These are phyloP conservation scores for Poicephalus gulielmi DNA, from an alignment of 2,113 vertebrate species.

Conservation along the genomic window DNA sequence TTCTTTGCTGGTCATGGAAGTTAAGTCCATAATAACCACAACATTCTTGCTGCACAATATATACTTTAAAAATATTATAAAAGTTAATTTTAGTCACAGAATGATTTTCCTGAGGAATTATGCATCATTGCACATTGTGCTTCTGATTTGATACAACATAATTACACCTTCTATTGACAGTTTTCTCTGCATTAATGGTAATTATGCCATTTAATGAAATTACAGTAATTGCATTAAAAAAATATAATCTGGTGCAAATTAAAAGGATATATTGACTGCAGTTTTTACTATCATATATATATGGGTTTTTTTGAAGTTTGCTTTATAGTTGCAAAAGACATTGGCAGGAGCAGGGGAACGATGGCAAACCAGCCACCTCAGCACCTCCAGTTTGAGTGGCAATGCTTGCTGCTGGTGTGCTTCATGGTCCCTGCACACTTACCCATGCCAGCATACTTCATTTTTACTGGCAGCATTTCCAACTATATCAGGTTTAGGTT, in stretches of 20 bases:
- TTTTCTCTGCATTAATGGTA: constrained; percentile 77
- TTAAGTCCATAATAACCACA: background rate
- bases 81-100: constrained; percentile 64
- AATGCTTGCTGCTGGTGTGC: background rate
- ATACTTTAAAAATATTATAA: constrained; percentile 62
- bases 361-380: background rate
- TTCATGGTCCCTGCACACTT: constrained; percentile 37
- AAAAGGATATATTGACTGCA: constrained; percentile 58
- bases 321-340: background rate
- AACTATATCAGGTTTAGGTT: background rate
- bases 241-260: constrained; percentile 67
- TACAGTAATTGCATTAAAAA: constrained; percentile 78
- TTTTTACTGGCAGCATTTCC: background rate
- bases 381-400: background rate
- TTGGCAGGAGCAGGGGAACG: background rate
- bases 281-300: background rate
- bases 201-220: constrained; percentile 82
- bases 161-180: constrained; percentile 80
- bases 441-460: background rate
- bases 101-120: constrained; percentile 69
- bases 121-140: constrained; percentile 70
- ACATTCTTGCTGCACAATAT: constrained; percentile 7
- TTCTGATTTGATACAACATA: constrained; percentile 75
- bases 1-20: background rate
- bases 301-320: background rate